Evolutionary conservation across 2,113 vertebrate species (phyloP), one percentile per base, ranked within the genome.

Genomic region (Bufo gargarizans): DNA sequence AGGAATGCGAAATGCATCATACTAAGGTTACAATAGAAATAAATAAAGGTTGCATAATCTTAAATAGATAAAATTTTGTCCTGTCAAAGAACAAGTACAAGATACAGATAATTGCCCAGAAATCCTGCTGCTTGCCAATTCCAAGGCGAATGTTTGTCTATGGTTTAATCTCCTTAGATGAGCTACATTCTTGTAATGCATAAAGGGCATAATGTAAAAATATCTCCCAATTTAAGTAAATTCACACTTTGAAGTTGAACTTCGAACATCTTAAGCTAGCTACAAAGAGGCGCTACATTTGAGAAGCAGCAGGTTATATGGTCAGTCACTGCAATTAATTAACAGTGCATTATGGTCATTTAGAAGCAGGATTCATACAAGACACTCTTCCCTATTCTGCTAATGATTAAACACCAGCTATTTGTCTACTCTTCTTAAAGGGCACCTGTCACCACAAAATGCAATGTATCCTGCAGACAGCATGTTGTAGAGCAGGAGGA

Each of bases 81-180:
- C 20, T 50, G 45, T 88, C 45, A 76, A 74, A 82, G 50, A 80
- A 49, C 43, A 74, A 71, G 77, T 43, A 63, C n/a, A 81, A 82
- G 53, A 82, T 88, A 67, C 1, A 22, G 67, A n/a, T 76, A 88
- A 88, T 88, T 82, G 76, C 16, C 67, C 47, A n/a, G 20, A 58
- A 76, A 63, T 13, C 86, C 86, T 76, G 53, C 69, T 74, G 86
- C 22, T 63, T 74, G 63, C 43, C 78, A 45, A 4, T 56, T 56
- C 72, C 17, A 69, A 47, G n/a, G 81, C 77, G 80, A 88, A 58
- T 61, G 61, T n/a, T 8, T 88, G 79, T 47, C 86, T 69, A 55
- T 80, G n/a, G 20, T 76, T 74, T 88, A 88, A 88, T 88, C 77
- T 77, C 12, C 16, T 80, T 17, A 61, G 55, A 88, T 82, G 79